Evolutionary conservation across 2,797 vertebrate genomes (phyloP).

Genomic region (Pseudomugil gertrudae): DNA sequence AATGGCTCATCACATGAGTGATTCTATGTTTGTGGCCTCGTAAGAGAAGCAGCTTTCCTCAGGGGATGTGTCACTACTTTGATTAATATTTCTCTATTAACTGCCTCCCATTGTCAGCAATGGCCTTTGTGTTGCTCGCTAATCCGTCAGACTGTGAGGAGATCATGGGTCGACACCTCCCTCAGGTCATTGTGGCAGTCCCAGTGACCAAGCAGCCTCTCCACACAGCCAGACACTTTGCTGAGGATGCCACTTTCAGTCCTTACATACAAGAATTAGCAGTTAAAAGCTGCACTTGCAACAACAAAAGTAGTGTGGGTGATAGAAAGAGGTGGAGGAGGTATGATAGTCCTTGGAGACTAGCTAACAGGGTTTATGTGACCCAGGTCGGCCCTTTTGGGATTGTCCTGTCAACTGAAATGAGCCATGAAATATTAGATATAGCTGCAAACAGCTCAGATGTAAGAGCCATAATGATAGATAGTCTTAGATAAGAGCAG

Average conservation of each 20-base stretch:
- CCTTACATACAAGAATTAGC: constrained; percentile 78
- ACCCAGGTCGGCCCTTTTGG: constrained; percentile 63
- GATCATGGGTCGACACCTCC: constrained; percentile 77
- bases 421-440: constrained; percentile 76
- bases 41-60: constrained; percentile 62
- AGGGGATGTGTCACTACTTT: constrained; percentile 76
- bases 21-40: constrained; percentile 52
- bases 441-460: constrained; percentile 55
- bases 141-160: constrained; percentile 77
- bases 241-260: constrained; percentile 79
- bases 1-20: constrained; percentile 53
- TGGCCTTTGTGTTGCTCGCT: constrained; percentile 81
- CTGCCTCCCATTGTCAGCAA: constrained; percentile 80
- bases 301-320: constrained; percentile 68
- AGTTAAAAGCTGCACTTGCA: constrained; percentile 74
- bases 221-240: constrained; percentile 65
- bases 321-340: constrained; percentile 47
- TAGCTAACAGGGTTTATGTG: constrained; percentile 68
- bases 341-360: constrained; percentile 64
- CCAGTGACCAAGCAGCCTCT: constrained; percentile 71
- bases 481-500: constrained; percentile 64
- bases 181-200: constrained; percentile 81
- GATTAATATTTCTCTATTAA: constrained; percentile 86
- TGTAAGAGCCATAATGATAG: constrained; percentile 58
- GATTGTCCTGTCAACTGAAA: constrained; percentile 72